Conservation (phyloP, 2,113 vertebrate genomes). For the Glaucomys volans region DNA sequence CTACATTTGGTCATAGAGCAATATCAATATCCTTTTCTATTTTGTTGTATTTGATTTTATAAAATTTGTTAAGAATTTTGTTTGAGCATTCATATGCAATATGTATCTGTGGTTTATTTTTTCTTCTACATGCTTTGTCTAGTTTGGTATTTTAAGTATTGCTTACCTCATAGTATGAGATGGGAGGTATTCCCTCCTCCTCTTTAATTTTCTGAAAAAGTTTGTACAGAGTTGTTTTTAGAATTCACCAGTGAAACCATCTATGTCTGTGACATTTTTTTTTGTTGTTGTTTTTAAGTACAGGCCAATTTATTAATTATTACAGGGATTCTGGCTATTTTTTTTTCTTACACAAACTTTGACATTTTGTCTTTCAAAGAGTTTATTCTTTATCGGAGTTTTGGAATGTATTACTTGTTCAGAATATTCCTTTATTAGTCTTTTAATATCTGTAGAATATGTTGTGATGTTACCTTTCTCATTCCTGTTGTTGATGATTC, state of each 20-base stretch:
- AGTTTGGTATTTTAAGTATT: neutral
- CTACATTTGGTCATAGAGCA: neutral
- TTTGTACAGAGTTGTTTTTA: neutral
- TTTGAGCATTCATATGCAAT: neutral
- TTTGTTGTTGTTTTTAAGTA: slow-evolving; percentile 22
- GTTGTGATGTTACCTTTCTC: neutral
- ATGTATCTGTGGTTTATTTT: slow-evolving; percentile 4
- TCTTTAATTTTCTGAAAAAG: slow-evolving; percentile 22
- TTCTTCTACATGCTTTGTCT: neutral
- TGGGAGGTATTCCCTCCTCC: neutral
- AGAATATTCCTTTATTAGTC: slow-evolving; percentile 12
- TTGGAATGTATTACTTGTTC: neutral
- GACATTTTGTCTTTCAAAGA: slow-evolving; percentile 8
- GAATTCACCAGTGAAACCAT: neutral
- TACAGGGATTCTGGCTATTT: neutral
- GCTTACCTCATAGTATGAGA: neutral
- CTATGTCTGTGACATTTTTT: neutral
- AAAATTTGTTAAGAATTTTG: slow-evolving; percentile 39
- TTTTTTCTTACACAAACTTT: neutral
- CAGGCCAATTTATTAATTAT: neutral
- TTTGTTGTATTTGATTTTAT: slow-evolving; percentile 23
- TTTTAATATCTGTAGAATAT: neutral
- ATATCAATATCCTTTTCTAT: neutral
- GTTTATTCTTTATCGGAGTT: neutral
- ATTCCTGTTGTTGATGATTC: neutral